Base-by-base conservation (phyloP, 2,113 vertebrate species). In the Morone saxatilis region DNA sequence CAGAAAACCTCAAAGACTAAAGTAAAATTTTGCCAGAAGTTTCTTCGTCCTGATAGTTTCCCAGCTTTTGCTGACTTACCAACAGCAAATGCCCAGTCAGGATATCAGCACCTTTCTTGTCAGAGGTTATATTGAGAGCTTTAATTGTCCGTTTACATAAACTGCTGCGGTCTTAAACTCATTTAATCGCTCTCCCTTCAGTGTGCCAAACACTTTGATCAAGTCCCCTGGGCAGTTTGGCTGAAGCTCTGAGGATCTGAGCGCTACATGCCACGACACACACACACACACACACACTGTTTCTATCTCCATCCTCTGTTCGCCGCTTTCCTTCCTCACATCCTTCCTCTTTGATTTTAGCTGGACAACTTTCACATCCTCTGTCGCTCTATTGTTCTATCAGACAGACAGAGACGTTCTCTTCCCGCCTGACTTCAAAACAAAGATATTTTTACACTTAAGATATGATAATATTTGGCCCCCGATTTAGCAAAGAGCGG, bases 361-460 rank as follows among this genome's bases (percentile, higher is more conserved):
- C 19, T 31, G 71, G 75, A 47, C n/a, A 40, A 85, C 91, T 89
- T 89, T 92, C 84, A 80, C 85, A 61, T 89, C 78, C 48, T 56
- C 19, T 4, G 16, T 14, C 3, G 43, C 69, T 73, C 71, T 54
- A 79, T 82, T 88, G 87, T 89, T 87, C 40, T 0, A 1, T 60
- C 25, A 7, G 54, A 84, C 47, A 19, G 6, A 69, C 56, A 1
- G 17, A 77, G 72, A 83, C 4, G 4, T 71, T 50, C 16, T 38
- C 72, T n/a, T 76, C 59, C 36, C 54, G 2, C 9, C 51, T 1
- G 19, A 22, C 73, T 82, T 86, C 48, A 69, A 85, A 78, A 83
- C 16, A 43, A 13, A 67, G 48, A 59, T 89, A 80, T 86, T 89
- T 85, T 53, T 77, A 76, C 63, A 14, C 0, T 43, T 71, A 0